Conservation (phyloP, 2,888 invertebrate species). For the Congeria kusceri region DNA sequence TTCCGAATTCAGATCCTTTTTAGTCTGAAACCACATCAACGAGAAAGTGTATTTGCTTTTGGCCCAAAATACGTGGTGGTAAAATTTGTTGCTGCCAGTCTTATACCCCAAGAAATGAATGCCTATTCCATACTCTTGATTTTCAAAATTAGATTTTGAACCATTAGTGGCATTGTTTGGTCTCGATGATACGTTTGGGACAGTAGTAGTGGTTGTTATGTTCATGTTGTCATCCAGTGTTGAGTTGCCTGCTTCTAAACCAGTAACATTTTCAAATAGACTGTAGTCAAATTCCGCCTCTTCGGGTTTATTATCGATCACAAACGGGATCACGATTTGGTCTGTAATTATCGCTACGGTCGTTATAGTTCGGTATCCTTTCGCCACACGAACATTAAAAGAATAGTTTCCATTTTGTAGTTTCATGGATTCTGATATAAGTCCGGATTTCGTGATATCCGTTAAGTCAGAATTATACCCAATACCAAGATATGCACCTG, state of each 20-base stretch:
- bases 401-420: conserved; percentile 49
- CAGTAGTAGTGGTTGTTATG: conserved; percentile 13
- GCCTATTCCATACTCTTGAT: conserved; percentile 49
- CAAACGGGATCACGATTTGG: conserved; percentile 39
- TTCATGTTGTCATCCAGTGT: conserved; percentile 29
- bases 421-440: conserved; percentile 16
- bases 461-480: conserved; percentile 50
- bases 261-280: conserved; percentile 47
- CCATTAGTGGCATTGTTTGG: conserved; percentile 19
- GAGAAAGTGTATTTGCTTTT: conserved; percentile 34
- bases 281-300: conserved; percentile 41
- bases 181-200: conserved; percentile 15
- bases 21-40: conserved; percentile 47
- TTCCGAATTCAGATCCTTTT: conserved; percentile 27
- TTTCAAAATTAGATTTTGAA: conserved; percentile 11
- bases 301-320: conserved; percentile 38
- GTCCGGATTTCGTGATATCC: conserved; percentile 36
- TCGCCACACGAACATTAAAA: conserved; percentile 19
- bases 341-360: conserved; percentile 42
- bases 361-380: conserved; percentile 42
- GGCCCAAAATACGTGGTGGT: conserved; percentile 55
- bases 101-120: conserved; percentile 58
- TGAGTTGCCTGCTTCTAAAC: conserved; percentile 19
- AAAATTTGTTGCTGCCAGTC: conserved; percentile 29
- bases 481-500: conserved; percentile 53